These are phyloP conservation scores for Dorcus hopei DNA, from an alignment of 2,888 invertebrate genomes.

Conservation along the genomic window DNA sequence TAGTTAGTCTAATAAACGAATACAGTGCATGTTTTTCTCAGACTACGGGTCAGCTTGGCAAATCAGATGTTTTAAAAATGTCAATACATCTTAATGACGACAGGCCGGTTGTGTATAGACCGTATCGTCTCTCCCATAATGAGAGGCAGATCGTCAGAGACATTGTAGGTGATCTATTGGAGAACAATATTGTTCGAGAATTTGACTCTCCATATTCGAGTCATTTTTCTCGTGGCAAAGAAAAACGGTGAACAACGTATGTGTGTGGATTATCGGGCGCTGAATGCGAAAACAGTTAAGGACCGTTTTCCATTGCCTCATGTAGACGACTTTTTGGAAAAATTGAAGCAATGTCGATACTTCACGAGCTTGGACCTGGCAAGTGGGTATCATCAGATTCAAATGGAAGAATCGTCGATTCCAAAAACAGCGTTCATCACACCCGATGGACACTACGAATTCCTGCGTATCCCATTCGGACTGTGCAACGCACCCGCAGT, in stretches of 20 bases:
- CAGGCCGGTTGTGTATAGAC: conserved; percentile 31
- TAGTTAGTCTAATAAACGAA: conserved; percentile 6
- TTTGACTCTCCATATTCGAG: conserved; percentile 31
- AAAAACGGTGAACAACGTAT: conserved; percentile 29
- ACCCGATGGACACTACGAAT: conserved; percentile 38
- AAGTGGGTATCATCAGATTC: conserved; percentile 21
- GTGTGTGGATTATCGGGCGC: conserved; percentile 32
- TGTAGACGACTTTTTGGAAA: conserved; percentile 35
- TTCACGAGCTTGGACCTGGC: conserved; percentile 34
- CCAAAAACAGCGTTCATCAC: conserved; percentile 36
- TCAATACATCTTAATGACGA: conserved; percentile 27
- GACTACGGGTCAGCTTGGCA: background rate
- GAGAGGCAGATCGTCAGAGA: conserved; percentile 23
- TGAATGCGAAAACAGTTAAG: conserved; percentile 36
- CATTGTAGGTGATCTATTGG: conserved; percentile 25
- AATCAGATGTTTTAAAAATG: background rate
- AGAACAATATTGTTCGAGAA: conserved; percentile 28
- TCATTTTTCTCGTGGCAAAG: conserved; percentile 24
- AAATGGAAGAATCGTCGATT: conserved; percentile 28
- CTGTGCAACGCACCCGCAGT: conserved; percentile 37
- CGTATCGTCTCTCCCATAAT: conserved; percentile 31
- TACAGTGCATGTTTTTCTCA: conserved; percentile 7
- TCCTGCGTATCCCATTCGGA: conserved; percentile 38
- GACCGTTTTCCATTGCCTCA: conserved; percentile 37
- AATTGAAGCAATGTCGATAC: conserved; percentile 26